phyloP scores from a whole-genome alignment of 2,797 vertebrate genomes.

The Triplophysa bombifrons region DNA sequence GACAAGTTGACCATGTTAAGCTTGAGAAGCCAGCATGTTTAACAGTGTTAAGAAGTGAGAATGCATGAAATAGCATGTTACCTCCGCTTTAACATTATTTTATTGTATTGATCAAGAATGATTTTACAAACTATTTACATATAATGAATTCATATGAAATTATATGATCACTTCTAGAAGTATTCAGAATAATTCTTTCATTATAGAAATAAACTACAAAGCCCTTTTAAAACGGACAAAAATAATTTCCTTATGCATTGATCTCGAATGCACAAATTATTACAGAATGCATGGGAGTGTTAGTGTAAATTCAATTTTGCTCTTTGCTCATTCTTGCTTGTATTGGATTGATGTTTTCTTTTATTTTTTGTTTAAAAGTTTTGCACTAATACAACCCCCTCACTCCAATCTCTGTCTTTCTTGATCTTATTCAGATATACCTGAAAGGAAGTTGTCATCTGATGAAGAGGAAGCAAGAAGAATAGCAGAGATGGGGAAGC shows the following conservation, averaged over 20 bases:
- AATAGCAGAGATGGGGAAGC: conserved; percentile 98
- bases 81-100: not conserved
- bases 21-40: too few relatives aligned
- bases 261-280: not conserved
- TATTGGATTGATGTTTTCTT: not conserved
- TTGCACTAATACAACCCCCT: not conserved
- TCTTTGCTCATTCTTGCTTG: not conserved
- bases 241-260: not conserved
- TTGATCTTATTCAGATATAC: conserved; percentile 72
- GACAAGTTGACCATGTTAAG: too few relatives aligned
- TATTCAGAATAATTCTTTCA: not conserved
- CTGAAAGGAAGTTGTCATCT: conserved; percentile 88
- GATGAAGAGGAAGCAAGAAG: conserved; percentile 95
- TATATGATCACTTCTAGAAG: not conserved
- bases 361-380: not conserved
- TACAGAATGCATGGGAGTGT: not conserved
- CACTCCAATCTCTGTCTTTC: not conserved
- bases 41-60: too few relatives aligned
- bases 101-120: not conserved
- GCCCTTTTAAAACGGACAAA: not conserved
- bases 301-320: not conserved
- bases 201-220: not conserved
- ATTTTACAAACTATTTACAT: conserved; percentile 7
- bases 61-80: too few relatives aligned
- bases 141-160: not conserved